Base-by-base conservation (phyloP, 2,888 invertebrate genomes). In the Seira musarum region DNA sequence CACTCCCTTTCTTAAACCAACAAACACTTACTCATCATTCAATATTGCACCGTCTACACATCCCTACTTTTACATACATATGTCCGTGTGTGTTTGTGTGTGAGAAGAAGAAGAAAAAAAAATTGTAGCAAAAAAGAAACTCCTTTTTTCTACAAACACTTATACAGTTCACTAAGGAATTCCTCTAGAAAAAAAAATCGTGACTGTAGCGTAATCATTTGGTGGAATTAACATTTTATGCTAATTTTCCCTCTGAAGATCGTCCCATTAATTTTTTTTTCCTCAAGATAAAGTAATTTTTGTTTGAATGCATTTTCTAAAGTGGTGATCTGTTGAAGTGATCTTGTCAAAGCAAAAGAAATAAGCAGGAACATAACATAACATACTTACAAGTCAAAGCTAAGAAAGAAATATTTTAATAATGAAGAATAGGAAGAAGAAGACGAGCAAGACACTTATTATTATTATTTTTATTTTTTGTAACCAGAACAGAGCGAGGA, bases 201-300 rank as follows among this genome's bases (percentile, higher is more conserved):
- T 49, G 49, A 49, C 49, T 49, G 49, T 49, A 49, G 49, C 49
- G 49, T 49, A 49, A 49, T 49, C 49, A 49, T 49, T 49, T 49
- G 49, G 49, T 49, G 49, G 49, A 49, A 49, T 49, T 49, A 49
- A 49, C 49, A 49, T 49, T 49, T 49, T 49, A 49, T 49, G 49
- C 49, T 49, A 49, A 49, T 49, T 49, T 49, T 49, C 15, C 49
- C 15, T n/a, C 17, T 49, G 49, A 49, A 49, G 49, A 49, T 49
- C 49, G 49, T 49, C 49, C 49, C 49, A 49, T 49, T 49, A 49
- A 49, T 49, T 49, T 49, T 49, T 49, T 49, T n/a, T n/a, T n/a
- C n/a, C 49, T 49, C 49, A 49, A 49, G 49, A 49, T 49, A 49
- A 49, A 49, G 49, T 49, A 49, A 49, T 49, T 49, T 40, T 49